Conservation (phyloP, 2,797 vertebrate genomes). For the Brachyrhaphis roseni region DNA sequence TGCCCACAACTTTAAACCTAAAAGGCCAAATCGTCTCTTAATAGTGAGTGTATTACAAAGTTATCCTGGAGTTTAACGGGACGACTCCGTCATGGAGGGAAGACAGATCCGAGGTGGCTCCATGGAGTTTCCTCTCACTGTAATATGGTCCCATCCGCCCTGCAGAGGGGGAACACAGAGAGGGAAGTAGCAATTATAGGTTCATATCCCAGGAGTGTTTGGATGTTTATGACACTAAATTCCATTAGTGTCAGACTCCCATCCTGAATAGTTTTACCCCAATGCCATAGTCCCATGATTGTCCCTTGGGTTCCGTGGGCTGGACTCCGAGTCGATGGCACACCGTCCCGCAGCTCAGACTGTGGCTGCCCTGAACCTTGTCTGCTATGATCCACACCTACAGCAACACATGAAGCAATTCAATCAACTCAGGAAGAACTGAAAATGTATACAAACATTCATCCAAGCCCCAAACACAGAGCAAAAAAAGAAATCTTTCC, state of each 20-base stretch:
- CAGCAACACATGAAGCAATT: not conserved
- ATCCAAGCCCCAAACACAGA: not conserved
- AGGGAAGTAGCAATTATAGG: not conserved
- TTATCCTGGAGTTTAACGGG: slow-evolving; percentile 15
- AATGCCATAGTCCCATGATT: slow-evolving; percentile 96
- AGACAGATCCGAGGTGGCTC: slow-evolving; percentile 68
- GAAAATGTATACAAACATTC: not conserved
- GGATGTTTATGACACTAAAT: not conserved
- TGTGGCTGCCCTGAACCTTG: slow-evolving; percentile 95
- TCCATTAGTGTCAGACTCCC: not conserved
- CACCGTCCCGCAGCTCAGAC: slow-evolving; percentile 94
- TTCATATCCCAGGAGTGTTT: not conserved
- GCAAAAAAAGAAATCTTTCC: not conserved
- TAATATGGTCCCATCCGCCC: slow-evolving; percentile 97
- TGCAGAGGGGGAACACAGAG: slow-evolving; percentile 49
- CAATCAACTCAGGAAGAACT: not conserved
- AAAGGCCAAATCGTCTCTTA: slow-evolving; percentile 1
- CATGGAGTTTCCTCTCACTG: slow-evolving; percentile 87
- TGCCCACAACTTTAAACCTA: not conserved
- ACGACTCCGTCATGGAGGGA: slow-evolving; percentile 31
- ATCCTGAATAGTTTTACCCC: slow-evolving; percentile 82
- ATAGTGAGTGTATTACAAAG: not conserved
- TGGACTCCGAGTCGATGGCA: slow-evolving; percentile 91
- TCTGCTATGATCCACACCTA: slow-evolving; percentile 98
- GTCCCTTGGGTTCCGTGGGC: slow-evolving; percentile 88